Evolutionary conservation across 2,113 vertebrate species (phyloP).

Genomic region (Perccottus glenii): DNA sequence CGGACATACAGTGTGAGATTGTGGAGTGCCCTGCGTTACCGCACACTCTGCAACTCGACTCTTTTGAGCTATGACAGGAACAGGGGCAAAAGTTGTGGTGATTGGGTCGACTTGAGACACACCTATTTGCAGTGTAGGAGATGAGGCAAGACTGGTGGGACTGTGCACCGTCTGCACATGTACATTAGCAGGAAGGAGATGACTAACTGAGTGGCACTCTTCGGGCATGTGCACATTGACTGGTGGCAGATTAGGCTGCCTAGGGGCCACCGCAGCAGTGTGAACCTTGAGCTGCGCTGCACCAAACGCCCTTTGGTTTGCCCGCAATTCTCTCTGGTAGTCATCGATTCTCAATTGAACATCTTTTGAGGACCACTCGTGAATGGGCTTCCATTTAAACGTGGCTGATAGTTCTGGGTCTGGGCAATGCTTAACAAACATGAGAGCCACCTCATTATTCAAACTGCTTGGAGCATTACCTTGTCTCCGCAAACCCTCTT

Average conservation of each 20-base stretch:
- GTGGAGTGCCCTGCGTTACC: not conserved
- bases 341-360: constrained; percentile 16
- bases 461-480: not conserved
- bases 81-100: not conserved
- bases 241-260: not conserved
- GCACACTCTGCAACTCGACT: constrained; percentile 6
- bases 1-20: constrained; percentile 20
- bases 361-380: constrained; percentile 13
- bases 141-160: no score
- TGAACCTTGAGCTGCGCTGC: not conserved
- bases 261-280: not conserved
- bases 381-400: constrained; percentile 11
- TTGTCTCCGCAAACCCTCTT: no score
- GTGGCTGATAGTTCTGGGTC: constrained; percentile 6
- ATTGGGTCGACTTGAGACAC: not conserved
- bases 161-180: no score
- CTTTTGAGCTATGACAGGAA: not conserved
- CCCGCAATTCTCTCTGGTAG: constrained; percentile 25
- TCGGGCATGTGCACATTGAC: not conserved
- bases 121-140: not conserved
- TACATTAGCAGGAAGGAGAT: no score
- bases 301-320: not conserved
- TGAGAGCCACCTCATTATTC: constrained; percentile 16
- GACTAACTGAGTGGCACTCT: no score
- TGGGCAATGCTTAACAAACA: constrained; percentile 14